Evolutionary conservation across 2,888 invertebrate genomes (phyloP), one percentile per base, ranked within the genome.

Genomic region (Plagodis dolabraria): DNA sequence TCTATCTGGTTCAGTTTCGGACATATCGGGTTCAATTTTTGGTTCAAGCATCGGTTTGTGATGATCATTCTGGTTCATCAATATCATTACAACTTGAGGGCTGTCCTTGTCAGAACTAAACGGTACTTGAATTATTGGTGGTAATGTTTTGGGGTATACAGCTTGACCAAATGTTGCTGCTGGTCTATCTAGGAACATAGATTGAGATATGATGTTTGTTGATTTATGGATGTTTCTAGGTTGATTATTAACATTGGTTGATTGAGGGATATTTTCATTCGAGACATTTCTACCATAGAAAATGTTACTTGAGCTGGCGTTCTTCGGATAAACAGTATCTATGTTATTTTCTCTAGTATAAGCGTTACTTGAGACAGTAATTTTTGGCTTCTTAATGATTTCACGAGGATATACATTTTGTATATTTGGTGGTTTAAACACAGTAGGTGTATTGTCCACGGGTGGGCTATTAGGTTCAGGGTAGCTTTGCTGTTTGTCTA

Each of bases 381-480:
- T 2, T 5, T 40, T 10, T 40, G 40, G 10, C 22, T 22, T 22
- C 22, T 22, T 22, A 10, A 5, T 40, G 10, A 10, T 40, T 10
- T 40, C 9, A 10, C 10, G 8, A 10, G 8, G 8, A 10, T 40
- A 40, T 40, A 10, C 40, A 40, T 40, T 10, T 10, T 40, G 40
- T 5, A 40, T 5, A 7, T 40, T 10, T 10, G 8, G 40, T 40
- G 9, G 10, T 40, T 35, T 11, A 6, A 40, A 42, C 36, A 12
- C 22, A 9, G 9, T 5, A 8, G 47, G 38, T 7, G 46, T 5
- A 0, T 47, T 34, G 0, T 47, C 44, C 12, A 6, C 33, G 7
- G 80, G 82, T 5, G 78, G 77, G 1, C 67, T 73, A 0, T 60
- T 61, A 0, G 85, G 84, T 58, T 85, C 86, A 0, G 81, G 82